Evolutionary conservation across 2,797 vertebrate genomes (phyloP), one percentile per base, ranked within the genome.

Genomic region (Scolopax rusticola): DNA sequence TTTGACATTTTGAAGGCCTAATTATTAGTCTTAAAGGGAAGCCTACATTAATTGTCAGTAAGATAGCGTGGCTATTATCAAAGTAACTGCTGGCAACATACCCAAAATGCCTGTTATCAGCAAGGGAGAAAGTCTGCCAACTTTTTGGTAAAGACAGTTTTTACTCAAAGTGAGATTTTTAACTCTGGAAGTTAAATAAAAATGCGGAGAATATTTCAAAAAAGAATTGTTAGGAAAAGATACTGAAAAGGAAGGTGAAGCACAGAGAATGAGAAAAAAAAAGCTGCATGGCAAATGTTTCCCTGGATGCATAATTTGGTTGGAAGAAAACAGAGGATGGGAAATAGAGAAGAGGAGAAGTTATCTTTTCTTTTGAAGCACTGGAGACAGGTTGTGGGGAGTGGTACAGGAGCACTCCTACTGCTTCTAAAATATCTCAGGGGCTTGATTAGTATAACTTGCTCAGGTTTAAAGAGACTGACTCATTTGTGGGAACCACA

Each of bases 1-100:
- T 91, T 63, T 90, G 91, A 91, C 32, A 84, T 93, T 93, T 76
- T 79, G 85, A 89, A 89, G 47, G 47, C 60, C 91, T 95, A 84
- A 87, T 94, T 96, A 81, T 56, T 69, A 88, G 82, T 73, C 61
- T 84, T 70, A 87, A n/a, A 87, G 74, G 36, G 51, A 96, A 92
- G 64, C 20, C 67, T 81, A 48, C 3, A 0, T 78, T 95, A 81
- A 91, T 78, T 90, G 87, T 76, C 87, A 70, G 70, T 79, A 90
- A 87, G 85, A 67, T 28, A 84, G 67, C 45, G 28, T 82, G 84
- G 78, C 51, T 88, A 24, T 92, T 91, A 86, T 60, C 30, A 65
- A 93, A 84, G 79, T 73, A 73, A 87, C 70, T 82, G 59, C 51
- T 95, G 87, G n/a, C 85, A 96, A 57, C 24, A 36, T 53, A 89